These are phyloP conservation scores for Enteromius thamalakanensis DNA, from an alignment of 2,797 vertebrate genomes.

Conservation along the genomic window DNA sequence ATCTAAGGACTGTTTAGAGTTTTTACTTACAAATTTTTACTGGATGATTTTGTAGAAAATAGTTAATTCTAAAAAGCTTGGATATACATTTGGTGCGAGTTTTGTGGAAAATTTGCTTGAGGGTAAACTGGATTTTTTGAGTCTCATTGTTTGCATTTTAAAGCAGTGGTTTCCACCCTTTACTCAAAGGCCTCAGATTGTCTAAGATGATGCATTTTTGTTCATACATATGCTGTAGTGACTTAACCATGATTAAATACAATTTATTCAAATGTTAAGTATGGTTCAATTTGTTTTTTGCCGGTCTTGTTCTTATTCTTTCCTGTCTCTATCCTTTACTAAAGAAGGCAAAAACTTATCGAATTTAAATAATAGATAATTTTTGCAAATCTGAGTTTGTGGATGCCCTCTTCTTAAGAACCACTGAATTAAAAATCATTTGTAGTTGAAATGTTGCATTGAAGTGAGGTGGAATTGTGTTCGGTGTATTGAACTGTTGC, in stretches of 20 bases:
- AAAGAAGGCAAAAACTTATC: background rate
- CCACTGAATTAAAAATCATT: constrained; percentile 18
- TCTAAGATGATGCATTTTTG: background rate
- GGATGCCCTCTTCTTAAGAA: background rate
- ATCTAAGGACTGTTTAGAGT: too few relatives aligned
- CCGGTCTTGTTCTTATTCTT: background rate
- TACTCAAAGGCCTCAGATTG: background rate
- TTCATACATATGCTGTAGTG: background rate
- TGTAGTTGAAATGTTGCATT: background rate
- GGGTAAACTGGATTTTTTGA: background rate
- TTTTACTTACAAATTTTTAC: background rate
- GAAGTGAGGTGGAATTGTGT: background rate
- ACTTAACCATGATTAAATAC: background rate
- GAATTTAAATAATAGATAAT: background rate
- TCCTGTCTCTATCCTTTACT: background rate
- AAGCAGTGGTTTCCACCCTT: constrained; percentile 7
- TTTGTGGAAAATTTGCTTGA: background rate
- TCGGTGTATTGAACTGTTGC: background rate
- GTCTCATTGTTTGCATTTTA: background rate
- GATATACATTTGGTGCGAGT: too few relatives aligned
- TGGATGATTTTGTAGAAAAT: background rate
- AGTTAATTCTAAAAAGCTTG: background rate
- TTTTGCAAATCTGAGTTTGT: background rate
- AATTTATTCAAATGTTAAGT: background rate
- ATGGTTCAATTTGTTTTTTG: background rate